Conservation (phyloP, 1,140 invertebrate genomes). For the Drosophila pandora region DNA sequence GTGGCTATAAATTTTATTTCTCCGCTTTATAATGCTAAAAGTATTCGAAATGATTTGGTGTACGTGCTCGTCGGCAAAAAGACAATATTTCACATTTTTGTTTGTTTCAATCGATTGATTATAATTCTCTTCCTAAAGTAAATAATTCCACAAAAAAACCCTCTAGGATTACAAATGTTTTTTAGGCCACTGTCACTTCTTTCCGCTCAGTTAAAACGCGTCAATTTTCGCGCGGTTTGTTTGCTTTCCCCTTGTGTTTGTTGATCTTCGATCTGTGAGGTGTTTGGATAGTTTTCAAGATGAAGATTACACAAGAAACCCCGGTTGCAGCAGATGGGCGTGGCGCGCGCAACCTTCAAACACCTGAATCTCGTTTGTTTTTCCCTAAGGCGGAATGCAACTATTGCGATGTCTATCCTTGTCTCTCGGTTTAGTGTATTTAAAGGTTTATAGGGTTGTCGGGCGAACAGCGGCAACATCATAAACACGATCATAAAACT, state of each 20-base stretch:
- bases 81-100: slow-evolving; percentile 37
- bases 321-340: slow-evolving; percentile 34
- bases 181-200: slow-evolving; percentile 37
- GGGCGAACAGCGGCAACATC: slow-evolving; percentile 31
- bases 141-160: not conserved
- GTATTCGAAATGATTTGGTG: slow-evolving; percentile 34
- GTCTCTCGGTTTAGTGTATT: slow-evolving; percentile 44
- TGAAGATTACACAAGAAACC: slow-evolving; percentile 36
- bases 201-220: slow-evolving; percentile 31
- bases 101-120: slow-evolving; percentile 45
- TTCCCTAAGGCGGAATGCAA: slow-evolving; percentile 27
- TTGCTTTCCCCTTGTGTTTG: slow-evolving; percentile 49
- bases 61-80: slow-evolving; percentile 51
- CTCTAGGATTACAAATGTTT: not conserved
- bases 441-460: slow-evolving; percentile 57
- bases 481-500: slow-evolving; percentile 65
- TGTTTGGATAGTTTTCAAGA: slow-evolving; percentile 42
- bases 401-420: slow-evolving; percentile 29
- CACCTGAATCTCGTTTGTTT: slow-evolving; percentile 34
- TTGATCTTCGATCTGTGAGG: slow-evolving; percentile 30
- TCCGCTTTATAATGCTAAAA: slow-evolving; percentile 42
- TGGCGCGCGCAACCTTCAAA: slow-evolving; percentile 48
- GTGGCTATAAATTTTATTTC: slow-evolving; percentile 26
- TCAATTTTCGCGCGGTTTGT: slow-evolving; percentile 66
- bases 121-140: not conserved